Evolutionary conservation across 2,888 invertebrate genomes (phyloP).

Genomic region (Brenthis ino): DNA sequence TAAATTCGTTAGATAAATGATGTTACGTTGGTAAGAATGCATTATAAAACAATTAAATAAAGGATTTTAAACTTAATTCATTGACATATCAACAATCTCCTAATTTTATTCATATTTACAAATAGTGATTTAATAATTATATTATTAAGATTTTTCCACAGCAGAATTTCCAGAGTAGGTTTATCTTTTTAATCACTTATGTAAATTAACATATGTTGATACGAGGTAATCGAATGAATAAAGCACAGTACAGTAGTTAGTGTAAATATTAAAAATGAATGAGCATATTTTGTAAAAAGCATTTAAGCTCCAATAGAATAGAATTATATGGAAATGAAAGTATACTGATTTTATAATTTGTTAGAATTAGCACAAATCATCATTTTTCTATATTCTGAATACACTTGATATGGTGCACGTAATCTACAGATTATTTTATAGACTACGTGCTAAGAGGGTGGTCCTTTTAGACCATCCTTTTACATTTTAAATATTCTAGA

Average conservation of each 20-base stretch:
- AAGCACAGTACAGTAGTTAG: not conserved
- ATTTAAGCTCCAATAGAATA: not conserved
- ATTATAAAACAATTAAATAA: too few species aligned
- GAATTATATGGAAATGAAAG: not conserved
- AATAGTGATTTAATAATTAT: not conserved
- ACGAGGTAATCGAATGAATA: not conserved
- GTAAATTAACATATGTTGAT: constrained; percentile 9
- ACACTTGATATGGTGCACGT: too few species aligned
- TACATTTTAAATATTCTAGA: too few species aligned
- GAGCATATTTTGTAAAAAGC: not conserved
- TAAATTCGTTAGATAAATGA: too few species aligned
- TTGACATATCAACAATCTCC: not conserved
- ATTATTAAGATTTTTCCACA: not conserved
- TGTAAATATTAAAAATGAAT: not conserved
- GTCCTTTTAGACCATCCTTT: too few species aligned
- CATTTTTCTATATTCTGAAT: too few species aligned
- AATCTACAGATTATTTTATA: too few species aligned
- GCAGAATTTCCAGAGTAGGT: not conserved
- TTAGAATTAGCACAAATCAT: too few species aligned
- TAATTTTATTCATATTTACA: not conserved
- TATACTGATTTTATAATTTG: too few species aligned
- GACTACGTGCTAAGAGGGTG: too few species aligned
- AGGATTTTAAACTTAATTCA: too few species aligned
- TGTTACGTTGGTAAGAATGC: too few species aligned
- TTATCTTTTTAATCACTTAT: constrained; percentile 6